Percentiles rank a stretch among this genome's conserved stretches.
Evolutionary conservation across 2,888 invertebrate genomes (phyloP).

Genomic region (Pterobdella sp.): DNA sequence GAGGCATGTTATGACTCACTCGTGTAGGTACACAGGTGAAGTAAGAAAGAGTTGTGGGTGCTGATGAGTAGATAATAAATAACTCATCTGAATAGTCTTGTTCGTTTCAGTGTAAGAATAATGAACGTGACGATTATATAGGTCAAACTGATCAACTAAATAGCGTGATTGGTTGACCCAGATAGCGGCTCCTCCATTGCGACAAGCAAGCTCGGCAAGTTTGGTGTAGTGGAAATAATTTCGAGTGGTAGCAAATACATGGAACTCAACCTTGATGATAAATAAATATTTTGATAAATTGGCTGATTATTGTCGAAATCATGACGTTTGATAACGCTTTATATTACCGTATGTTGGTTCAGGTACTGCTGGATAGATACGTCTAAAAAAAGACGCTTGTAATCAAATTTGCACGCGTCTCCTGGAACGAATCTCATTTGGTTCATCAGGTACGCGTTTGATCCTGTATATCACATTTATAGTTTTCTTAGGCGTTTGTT

Average conservation of each 20-base stretch:
- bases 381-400: not conserved
- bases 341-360: constrained; percentile 9
- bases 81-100: not conserved
- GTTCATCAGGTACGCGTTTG: constrained; percentile 11
- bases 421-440: constrained; percentile 18
- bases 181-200: constrained; percentile 9
- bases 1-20: not conserved
- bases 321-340: too few relatives aligned
- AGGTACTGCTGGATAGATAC: constrained; percentile 28
- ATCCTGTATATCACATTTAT: too few relatives aligned
- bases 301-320: not conserved
- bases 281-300: not conserved
- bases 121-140: not conserved
- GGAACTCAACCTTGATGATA: constrained; percentile 15
- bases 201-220: constrained; percentile 12
- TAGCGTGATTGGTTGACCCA: constrained; percentile 17
- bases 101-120: constrained; percentile 7
- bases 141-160: not conserved
- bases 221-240: constrained; percentile 8
- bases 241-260: constrained; percentile 14
- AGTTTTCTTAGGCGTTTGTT: too few relatives aligned
- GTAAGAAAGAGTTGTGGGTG: constrained; percentile 6
- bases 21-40: not conserved
- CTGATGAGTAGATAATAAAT: not conserved
- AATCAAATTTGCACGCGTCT: constrained; percentile 11